Evolutionary conservation across 2,888 invertebrate species (phyloP), one percentile per base, ranked within the genome.

Genomic region (Entomobrya multifasciata): DNA sequence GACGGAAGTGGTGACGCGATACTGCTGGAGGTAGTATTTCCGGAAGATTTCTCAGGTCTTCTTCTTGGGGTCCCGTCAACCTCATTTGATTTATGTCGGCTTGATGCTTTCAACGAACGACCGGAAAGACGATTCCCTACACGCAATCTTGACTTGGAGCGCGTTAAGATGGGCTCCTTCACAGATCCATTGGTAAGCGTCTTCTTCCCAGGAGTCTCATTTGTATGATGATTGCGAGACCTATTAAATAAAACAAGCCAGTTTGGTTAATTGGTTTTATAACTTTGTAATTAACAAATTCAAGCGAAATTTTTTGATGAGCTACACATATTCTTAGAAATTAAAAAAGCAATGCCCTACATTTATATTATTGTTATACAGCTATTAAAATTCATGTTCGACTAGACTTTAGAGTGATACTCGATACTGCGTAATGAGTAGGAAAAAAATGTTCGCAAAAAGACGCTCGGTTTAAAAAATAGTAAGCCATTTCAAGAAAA

Each of bases 121-220:
- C 74, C 76, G 11, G 62, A 76, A 27, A 81, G 44, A 60, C 80
- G 83, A 4, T 81, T 52, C 8, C 78, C 76, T 27, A 41, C 86
- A 13, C 81, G 57, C 72, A 72, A 77, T 85, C 88, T 89, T 76
- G 88, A 86, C 85, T 90, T 89, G 5, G 90, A 90, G 11, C 90
- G 78, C 67, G 90, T 90, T 15, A 89, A 82, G 65, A 90, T 88
- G 44, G 89, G 90, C 55, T 89, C 90, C 78, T 88, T 89, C 4
- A 81, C 60, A 22, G 84, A 87, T 57, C 90, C 90, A 86, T 90
- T 90, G 30, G 77, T 89, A 85, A 90, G 87, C 85, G 88, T 87
- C 87, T 86, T 90, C n/a, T 70, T 87, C n/a, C 81, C 77, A 13
- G 87, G 13, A 15, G 74, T 22, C 36, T 89, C 90, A 88, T 81